phyloP scores from a whole-genome alignment of 2,113 vertebrate species.

The Rattus norvegicus region GRCr8 NC_086020.1:29024001-29024500 shows the following conservation, averaged over 20 bases:
- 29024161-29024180: not conserved
- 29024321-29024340: not conserved
- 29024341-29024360: rapidly evolving
- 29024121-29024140: not conserved
- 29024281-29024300: not conserved
- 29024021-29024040: not conserved
- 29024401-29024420: not conserved
- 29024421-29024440: not conserved
- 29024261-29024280: not conserved
- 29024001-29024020: not conserved
- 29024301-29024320: not conserved
- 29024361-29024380: not conserved
- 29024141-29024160: not conserved
- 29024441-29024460: not conserved
- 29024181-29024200: not conserved
- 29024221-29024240: rapidly evolving
- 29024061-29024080: not conserved
- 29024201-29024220: not conserved
- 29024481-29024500: not conserved
- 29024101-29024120: not conserved
- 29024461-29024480: not conserved
- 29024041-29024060: not conserved
- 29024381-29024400: not conserved
- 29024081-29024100: not conserved
- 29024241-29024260: not conserved